phyloP scores from a whole-genome alignment of 2,113 vertebrate genomes.

The Oncorhynchus clarkii region DNA sequence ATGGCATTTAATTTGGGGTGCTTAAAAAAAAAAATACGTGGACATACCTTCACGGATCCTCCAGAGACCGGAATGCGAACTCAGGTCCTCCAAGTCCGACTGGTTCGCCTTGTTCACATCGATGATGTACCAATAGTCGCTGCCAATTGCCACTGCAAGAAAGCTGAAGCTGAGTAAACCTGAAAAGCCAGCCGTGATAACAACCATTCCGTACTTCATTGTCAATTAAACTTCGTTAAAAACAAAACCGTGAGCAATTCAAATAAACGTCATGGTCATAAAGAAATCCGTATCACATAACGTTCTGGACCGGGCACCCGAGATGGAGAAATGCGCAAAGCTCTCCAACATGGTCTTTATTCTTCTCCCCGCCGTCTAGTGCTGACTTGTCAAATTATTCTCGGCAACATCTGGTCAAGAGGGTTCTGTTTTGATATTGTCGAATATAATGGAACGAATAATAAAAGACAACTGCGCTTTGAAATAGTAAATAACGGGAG shows the following conservation, averaged over 20 bases:
- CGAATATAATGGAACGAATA: too few relatives aligned
- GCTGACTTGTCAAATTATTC: neutral
- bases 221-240: neutral
- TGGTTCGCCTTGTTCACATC: slow-evolving; percentile 68
- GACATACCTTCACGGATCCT: slow-evolving; percentile 68
- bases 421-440: too few relatives aligned
- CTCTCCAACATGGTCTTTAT: slow-evolving; percentile 20
- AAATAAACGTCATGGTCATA: neutral
- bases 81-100: slow-evolving; percentile 59
- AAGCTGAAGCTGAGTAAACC: slow-evolving; percentile 75
- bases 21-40: neutral
- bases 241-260: neutral
- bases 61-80: slow-evolving; percentile 75
- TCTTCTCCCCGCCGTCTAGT: slow-evolving; percentile 3
- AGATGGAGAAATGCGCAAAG: slow-evolving; percentile 49
- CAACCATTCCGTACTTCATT: slow-evolving; percentile 68
- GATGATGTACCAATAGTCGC: slow-evolving; percentile 81
- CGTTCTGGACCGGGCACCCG: slow-evolving; percentile 11
- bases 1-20: too few relatives aligned
- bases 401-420: too few relatives aligned
- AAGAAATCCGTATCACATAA: neutral
- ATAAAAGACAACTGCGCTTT: too few relatives aligned
- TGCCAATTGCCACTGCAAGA: slow-evolving; percentile 72
- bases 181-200: slow-evolving; percentile 68
- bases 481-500: too few relatives aligned